Evolutionary conservation across 92 coral and sea anemone genomes (phyloP), one percentile per base, ranked within the genome.

Genomic region (Phenganax subtilis): DNA sequence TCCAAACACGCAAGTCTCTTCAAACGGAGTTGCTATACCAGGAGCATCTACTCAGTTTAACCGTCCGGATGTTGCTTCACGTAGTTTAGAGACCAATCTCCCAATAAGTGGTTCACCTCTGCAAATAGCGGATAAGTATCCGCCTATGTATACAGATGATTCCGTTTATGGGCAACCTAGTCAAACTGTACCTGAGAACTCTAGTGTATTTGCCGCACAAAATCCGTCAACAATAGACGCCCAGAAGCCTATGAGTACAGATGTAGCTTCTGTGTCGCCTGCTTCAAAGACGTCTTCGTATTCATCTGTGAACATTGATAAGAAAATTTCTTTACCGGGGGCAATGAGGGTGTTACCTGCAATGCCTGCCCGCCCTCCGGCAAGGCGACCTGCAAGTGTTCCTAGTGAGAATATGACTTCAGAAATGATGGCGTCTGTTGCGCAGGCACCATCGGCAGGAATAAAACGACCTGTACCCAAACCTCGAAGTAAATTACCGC

Each of bases 401-500:
- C 61, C 37, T 1, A 63, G 47, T 54, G 16, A 47, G 60, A 17
- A 47, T 47, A 6, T 28, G 6, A 68, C 73, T 6, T 28, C 73
- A 10, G 73, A 68, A 68, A 68, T 29, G 73, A 64, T 64, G 70
- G 12, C 54, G 4, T 51, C 73, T 68, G 10, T 68, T 20, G 8
- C 73, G 47, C 70, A 29, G 3, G 29, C 37, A 63, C 0, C 83
- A 63, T 6, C 83, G 9, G 31, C 31, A 7, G 61, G 14, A 7
- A 7, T 25, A 52, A 63, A 52, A 27, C 27, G 74, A 10, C 83
- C 83, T 10, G 74, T 64, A 7, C 83, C 83, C 27, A 79, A 79
- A 79, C 83, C 83, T 30, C 72, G 83, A 14, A 77, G 17, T 54
- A 79, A 64, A 51, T 56, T 79, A 12, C 61, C 83, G 29, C 83